A percentile compares a stretch with the other conserved stretches of the same genome.
Conservation (phyloP, 2,888 invertebrate genomes). For the Aspidiotus destructor region DNA sequence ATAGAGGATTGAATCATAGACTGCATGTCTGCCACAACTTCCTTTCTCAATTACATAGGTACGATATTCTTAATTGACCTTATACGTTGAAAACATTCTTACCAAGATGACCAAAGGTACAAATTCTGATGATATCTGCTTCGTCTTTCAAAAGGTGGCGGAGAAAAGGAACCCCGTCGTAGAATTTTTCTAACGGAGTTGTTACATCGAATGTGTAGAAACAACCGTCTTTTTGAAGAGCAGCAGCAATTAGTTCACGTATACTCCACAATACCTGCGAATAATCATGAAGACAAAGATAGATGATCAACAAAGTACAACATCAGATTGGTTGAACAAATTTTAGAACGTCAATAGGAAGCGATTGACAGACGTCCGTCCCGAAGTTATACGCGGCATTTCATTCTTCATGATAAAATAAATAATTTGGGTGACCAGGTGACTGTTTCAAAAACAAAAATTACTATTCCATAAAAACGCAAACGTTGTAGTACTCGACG, state of each 20-base stretch:
- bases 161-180: constrained; percentile 67
- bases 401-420: too few species aligned
- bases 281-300: not conserved
- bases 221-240: constrained; percentile 68
- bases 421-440: too few species aligned
- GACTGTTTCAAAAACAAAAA: too few species aligned
- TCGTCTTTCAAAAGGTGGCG: constrained; percentile 51
- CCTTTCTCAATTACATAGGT: too few species aligned
- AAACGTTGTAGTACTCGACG: too few species aligned
- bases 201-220: constrained; percentile 94
- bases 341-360: too few species aligned
- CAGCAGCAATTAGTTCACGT: constrained; percentile 73
- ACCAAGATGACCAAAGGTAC: constrained; percentile 94
- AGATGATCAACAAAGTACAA: not conserved
- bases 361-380: too few species aligned
- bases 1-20: too few species aligned
- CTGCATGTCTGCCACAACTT: too few species aligned
- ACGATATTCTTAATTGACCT: too few species aligned
- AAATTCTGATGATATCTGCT: constrained; percentile 37
- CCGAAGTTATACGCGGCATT: too few species aligned
- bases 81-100: constrained; percentile 38
- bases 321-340: not conserved
- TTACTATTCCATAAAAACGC: too few species aligned
- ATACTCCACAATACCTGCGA: constrained; percentile 61
- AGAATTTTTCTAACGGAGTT: constrained; percentile 71